Conservation (phyloP, 2,888 invertebrate genomes). For the Lasioglossum pauxillum region DNA sequence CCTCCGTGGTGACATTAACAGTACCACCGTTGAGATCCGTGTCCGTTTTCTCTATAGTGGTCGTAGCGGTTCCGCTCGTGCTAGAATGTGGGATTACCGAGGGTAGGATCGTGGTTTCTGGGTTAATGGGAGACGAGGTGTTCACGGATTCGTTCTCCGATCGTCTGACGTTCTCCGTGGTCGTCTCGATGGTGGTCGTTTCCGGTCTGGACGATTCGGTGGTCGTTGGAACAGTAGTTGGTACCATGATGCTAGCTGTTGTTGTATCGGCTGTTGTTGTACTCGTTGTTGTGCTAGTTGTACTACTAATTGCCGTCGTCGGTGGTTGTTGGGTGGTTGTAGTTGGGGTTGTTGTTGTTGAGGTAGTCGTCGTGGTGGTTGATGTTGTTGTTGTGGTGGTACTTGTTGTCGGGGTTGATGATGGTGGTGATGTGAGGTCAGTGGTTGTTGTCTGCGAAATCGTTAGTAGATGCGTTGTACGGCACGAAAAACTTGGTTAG, state of each 20-base stretch:
- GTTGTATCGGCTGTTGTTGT: slow-evolving; percentile 75
- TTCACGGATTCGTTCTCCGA: slow-evolving; percentile 69
- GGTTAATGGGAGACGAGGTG: slow-evolving; percentile 61
- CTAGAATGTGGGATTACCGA: slow-evolving; percentile 59
- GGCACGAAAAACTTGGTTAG: slow-evolving; percentile 81
- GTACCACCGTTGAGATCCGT: slow-evolving; percentile 73
- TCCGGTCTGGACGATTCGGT: slow-evolving; percentile 70
- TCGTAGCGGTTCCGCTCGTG: slow-evolving; percentile 47
- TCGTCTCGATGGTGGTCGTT: slow-evolving; percentile 58
- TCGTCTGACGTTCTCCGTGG: slow-evolving; percentile 69
- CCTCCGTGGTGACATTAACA: slow-evolving; percentile 79
- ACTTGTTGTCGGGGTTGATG: slow-evolving; percentile 65
- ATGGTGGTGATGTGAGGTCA: slow-evolving; percentile 72
- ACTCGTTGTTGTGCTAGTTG: slow-evolving; percentile 69
- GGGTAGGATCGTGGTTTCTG: slow-evolving; percentile 66
- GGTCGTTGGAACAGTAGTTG: slow-evolving; percentile 55
- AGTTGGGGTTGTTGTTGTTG: slow-evolving; percentile 58
- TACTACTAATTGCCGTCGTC: slow-evolving; percentile 56
- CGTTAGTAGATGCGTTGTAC: slow-evolving; percentile 84
- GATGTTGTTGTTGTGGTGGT: slow-evolving; percentile 62
- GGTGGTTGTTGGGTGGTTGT: slow-evolving; percentile 60
- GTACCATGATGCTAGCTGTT: slow-evolving; percentile 38
- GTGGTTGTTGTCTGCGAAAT: slow-evolving; percentile 82
- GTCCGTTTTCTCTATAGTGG: slow-evolving; percentile 68
- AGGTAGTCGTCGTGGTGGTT: slow-evolving; percentile 61